Percentiles rank a stretch among this genome's conserved stretches.
Conservation (phyloP, 92 coral and sea anemone species). For the Zoanthus gigantus region DNA sequence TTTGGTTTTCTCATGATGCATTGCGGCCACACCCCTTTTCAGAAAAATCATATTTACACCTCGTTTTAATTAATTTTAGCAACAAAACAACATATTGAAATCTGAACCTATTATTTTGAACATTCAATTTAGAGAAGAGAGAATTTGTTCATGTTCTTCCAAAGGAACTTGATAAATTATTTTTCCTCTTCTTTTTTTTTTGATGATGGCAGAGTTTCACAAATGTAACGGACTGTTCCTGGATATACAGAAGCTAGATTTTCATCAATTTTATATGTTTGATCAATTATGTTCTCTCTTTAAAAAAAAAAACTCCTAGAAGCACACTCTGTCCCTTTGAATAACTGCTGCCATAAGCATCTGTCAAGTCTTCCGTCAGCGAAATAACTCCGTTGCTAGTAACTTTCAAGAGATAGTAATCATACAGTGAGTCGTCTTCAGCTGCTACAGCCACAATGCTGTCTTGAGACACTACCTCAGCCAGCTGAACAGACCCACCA, state of each 20-base stretch:
- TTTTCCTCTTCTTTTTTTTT: conserved; percentile 36
- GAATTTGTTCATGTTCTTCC: conserved; percentile 48
- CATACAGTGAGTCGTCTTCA: conserved; percentile 52
- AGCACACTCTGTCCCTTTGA: conserved; percentile 51
- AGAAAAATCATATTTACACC: background rate
- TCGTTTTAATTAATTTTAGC: conserved; percentile 4
- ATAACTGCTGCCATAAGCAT: conserved; percentile 31
- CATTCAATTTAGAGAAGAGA: conserved; percentile 44
- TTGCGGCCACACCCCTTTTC: conserved; percentile 8
- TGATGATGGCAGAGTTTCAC: conserved; percentile 36
- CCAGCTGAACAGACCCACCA: conserved; percentile 25
- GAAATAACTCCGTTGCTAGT: conserved; percentile 36
- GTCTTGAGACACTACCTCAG: conserved; percentile 47
- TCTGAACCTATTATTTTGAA: conserved; percentile 8
- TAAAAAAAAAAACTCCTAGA: conserved; percentile 40
- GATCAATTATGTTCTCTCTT: conserved; percentile 55
- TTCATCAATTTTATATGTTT: conserved; percentile 43
- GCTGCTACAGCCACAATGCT: conserved; percentile 53
- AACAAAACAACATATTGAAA: conserved; percentile 17
- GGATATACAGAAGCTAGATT: conserved; percentile 52
- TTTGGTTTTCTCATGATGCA: conserved; percentile 9
- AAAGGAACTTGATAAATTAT: conserved; percentile 49
- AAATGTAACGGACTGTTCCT: conserved; percentile 49
- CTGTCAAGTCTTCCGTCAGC: conserved; percentile 14
- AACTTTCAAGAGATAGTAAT: conserved; percentile 37